A percentile compares a stretch with the other conserved stretches of the same genome.
These are phyloP conservation scores for Ptychochromis oligacanthus DNA, from an alignment of 2,113 vertebrate species.

Conservation along the genomic window DNA sequence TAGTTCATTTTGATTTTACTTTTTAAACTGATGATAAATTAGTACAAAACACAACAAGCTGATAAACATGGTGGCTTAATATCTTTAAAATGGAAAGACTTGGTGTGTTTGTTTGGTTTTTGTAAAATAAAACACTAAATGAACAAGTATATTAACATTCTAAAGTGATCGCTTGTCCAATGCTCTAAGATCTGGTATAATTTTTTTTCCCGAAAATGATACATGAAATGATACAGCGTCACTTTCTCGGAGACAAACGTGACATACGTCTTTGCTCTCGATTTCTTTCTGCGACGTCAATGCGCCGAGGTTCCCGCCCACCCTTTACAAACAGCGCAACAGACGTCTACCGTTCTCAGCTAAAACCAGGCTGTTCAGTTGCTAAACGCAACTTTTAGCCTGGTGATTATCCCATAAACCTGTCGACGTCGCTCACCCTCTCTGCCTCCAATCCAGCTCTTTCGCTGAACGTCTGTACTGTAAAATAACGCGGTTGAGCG, in stretches of 20 bases:
- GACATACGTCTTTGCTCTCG: constrained; percentile 30
- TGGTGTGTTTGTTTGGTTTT: not conserved
- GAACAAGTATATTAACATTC: too few species aligned
- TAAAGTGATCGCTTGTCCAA: not conserved
- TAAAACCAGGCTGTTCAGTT: not conserved
- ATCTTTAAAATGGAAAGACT: too few species aligned
- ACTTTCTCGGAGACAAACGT: not conserved
- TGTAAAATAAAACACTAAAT: too few species aligned
- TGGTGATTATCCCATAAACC: not conserved
- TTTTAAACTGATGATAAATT: not conserved
- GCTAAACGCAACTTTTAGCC: not conserved
- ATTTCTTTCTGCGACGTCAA: constrained; percentile 67
- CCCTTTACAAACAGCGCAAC: constrained; percentile 44
- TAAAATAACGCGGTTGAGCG: not conserved
- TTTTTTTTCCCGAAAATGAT: too few species aligned
- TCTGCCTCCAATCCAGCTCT: too few species aligned
- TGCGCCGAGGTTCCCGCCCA: constrained; percentile 3
- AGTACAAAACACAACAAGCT: not conserved
- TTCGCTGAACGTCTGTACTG: not conserved
- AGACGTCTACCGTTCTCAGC: constrained; percentile 28
- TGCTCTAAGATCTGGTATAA: not conserved
- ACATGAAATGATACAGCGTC: not conserved
- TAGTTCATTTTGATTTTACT: not conserved
- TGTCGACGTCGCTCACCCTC: not conserved
- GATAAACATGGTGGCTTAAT: not conserved